Evolutionary conservation across 2,113 vertebrate species (phyloP).

Genomic region (Aspiorhynchus laticeps): DNA sequence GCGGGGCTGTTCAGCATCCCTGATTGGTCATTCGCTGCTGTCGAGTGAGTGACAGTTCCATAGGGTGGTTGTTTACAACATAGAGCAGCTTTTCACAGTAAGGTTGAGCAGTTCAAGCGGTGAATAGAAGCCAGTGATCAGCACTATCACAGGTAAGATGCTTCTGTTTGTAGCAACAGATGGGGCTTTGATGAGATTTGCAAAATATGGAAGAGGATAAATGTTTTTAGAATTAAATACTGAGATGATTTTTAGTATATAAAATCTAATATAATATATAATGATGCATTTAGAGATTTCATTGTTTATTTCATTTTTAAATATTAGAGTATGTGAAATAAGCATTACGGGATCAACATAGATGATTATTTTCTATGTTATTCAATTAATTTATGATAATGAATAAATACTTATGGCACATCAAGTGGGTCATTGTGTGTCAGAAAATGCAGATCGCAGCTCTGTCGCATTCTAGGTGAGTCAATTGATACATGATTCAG

Average conservation of each 20-base stretch:
- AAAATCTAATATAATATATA: background rate
- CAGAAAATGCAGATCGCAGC: background rate
- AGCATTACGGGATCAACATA: background rate
- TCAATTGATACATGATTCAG: background rate
- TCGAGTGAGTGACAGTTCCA: conserved; percentile 31
- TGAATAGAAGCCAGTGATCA: conserved; percentile 4
- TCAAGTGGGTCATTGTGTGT: background rate
- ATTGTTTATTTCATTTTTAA: background rate
- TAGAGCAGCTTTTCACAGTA: background rate
- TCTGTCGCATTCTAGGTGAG: background rate
- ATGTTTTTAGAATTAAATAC: background rate
- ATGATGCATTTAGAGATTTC: background rate
- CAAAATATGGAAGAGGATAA: background rate
- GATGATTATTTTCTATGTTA: no score
- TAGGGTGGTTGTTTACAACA: conserved; percentile 2
- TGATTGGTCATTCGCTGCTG: conserved; percentile 40
- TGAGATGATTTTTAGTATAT: background rate
- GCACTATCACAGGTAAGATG: conserved; percentile 27
- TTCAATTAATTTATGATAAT: background rate
- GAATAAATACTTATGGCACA: background rate
- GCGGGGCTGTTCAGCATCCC: background rate
- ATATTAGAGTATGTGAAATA: background rate
- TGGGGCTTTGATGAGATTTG: background rate
- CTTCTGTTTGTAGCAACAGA: conserved; percentile 1
- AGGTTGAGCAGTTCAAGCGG: background rate